These are phyloP conservation scores for Electrona antarctica DNA, from an alignment of 2,113 vertebrate species.

Conservation along the genomic window DNA sequence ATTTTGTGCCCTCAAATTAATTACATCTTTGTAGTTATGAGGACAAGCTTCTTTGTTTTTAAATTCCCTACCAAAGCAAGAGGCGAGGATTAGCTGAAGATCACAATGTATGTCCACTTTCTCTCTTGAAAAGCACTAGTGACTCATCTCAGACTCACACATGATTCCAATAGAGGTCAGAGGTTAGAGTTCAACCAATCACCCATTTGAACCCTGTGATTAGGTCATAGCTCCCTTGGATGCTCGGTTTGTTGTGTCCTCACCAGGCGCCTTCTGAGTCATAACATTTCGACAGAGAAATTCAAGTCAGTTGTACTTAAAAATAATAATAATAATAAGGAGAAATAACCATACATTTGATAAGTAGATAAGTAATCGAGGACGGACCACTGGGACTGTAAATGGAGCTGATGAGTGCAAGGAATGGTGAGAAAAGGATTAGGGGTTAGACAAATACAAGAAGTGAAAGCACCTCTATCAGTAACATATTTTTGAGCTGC, in stretches of 20 bases:
- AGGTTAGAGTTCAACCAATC: slow-evolving; percentile 42
- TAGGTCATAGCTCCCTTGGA: slow-evolving; percentile 12
- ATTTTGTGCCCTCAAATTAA: background rate
- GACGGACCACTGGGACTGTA: slow-evolving; percentile 6
- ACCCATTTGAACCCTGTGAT: slow-evolving; percentile 23
- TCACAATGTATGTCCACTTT: too few relatives aligned
- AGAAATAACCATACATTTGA: too few relatives aligned
- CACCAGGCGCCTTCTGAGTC: slow-evolving; percentile 13
- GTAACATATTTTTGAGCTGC: slow-evolving; percentile 38
- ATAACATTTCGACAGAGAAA: slow-evolving; percentile 16
- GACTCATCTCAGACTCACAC: slow-evolving; percentile 1
- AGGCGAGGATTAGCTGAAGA: too few relatives aligned
- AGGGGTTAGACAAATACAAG: slow-evolving; percentile 11
- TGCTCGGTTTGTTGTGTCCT: background rate
- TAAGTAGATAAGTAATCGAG: slow-evolving; percentile 1
- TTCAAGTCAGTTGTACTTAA: background rate
- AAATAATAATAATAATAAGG: too few relatives aligned
- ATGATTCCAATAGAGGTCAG: slow-evolving; percentile 37
- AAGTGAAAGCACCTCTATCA: slow-evolving; percentile 20
- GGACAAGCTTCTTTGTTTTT: too few relatives aligned
- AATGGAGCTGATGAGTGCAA: slow-evolving; percentile 20
- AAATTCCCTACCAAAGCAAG: too few relatives aligned
- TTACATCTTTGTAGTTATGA: background rate
- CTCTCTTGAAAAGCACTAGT: too few relatives aligned
- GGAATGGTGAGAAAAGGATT: slow-evolving; percentile 20